Evolutionary conservation across 2,797 vertebrate species (phyloP).

Genomic region (Xerus rutilus): DNA sequence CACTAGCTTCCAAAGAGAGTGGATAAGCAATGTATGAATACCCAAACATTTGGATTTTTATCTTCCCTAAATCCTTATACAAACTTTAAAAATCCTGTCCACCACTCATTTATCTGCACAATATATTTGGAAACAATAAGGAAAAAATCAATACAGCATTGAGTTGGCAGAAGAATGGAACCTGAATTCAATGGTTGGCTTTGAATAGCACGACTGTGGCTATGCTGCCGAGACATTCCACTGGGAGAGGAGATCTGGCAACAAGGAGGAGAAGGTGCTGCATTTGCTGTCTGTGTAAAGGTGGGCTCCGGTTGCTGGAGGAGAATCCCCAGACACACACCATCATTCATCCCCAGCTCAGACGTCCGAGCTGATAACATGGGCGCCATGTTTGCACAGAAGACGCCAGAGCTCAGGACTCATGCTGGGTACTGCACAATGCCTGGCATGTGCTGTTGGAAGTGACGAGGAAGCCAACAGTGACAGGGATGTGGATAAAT

Average conservation of each 20-base stretch:
- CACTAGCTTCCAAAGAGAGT: constrained; percentile 62
- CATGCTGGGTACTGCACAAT: not conserved
- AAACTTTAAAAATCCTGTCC: constrained; percentile 68
- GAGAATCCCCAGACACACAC: not conserved
- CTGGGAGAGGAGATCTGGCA: not conserved
- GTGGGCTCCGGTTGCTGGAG: not conserved
- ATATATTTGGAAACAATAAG: constrained; percentile 73
- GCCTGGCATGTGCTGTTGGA: not conserved
- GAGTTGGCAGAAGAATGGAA: constrained; percentile 17
- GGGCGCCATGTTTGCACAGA: not conserved
- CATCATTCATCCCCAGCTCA: not conserved
- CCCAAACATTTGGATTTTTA: constrained; percentile 65
- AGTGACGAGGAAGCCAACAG: not conserved
- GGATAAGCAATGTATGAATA: constrained; percentile 68
- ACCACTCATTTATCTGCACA: constrained; percentile 64
- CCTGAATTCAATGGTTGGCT: constrained; percentile 44
- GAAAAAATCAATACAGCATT: constrained; percentile 57
- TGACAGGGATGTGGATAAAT: not conserved
- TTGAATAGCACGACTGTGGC: not conserved
- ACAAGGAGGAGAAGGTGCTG: not conserved
- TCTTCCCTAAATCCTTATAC: constrained; percentile 63
- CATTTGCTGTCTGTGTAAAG: not conserved
- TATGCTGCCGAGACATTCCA: not conserved
- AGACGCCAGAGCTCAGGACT: not conserved
- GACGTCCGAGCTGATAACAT: not conserved